Base-by-base conservation (phyloP, 1,140 invertebrate species). In the Chironomus striatipennis region DNA sequence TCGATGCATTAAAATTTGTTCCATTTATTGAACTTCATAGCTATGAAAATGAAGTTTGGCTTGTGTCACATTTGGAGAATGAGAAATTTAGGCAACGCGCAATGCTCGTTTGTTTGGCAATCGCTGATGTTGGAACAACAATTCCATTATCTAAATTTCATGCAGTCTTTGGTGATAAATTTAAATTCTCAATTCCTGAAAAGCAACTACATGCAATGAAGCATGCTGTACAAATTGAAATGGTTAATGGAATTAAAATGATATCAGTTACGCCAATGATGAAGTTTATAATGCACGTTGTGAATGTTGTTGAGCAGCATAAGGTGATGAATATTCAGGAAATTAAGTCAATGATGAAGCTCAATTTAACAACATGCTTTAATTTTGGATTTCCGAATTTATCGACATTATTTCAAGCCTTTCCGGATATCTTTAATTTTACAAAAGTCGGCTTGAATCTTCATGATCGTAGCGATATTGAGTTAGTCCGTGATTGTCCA, bases 371-470 rank as follows among this genome's bases (percentile, higher is more conserved):
- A 9, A 17, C 67, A 12, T 76, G 73, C 42, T 74, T 43, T 57
- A 17, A 67, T 15, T 75, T 73, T 20, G 73, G 65, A 18, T 88
- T 83, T 77, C 83, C 85, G 0, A 86, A 82, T 75, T 73, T 84
- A 0, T 79, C 79, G 42, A 76, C 82, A 5, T 76, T 90, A 9
- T 79, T 90, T n/a, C 81, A 84, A 75, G 82, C 86, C 2, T 83
- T 89, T 34, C 81, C 84, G 8, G 86, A 88, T 77, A 83, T 88
- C 9, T 82, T 82, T 72, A 76, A 77, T 0, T 15, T 81, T 8
- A 78, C 74, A 34, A 43, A 74, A 15, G 21, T 17, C 7, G 24
- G 15, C 10, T 79, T 78, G 12, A 64, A 76, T 57, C 78, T 78
- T 0, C 79, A 81, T 74, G 81, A 82, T 21, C 77, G 78, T 18